Base-by-base conservation (phyloP, 2,888 invertebrate genomes). In the Epistrophella euchroma region DNA sequence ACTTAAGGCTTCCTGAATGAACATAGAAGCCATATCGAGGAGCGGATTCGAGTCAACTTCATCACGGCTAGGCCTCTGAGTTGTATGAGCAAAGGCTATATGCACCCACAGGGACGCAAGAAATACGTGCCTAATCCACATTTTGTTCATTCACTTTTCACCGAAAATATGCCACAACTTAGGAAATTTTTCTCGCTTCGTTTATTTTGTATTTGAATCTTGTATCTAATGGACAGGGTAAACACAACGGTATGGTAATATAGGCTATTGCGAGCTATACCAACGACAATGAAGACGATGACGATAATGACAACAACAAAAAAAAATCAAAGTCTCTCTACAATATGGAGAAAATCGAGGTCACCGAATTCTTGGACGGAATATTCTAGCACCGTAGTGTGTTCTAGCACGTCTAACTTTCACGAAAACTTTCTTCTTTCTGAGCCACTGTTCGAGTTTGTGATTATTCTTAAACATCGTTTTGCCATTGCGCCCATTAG, bases 21-120 rank as follows among this genome's bases (percentile, higher is more conserved):
- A 94, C 19, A 95, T 93, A 3, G 95, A 94, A 0, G 96, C 96
- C 79, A 96, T 94, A 88, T 96, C 96, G 88, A 96, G 90, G 68
- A 96, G 93, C 0, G 95, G 95, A 89, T 94, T 95, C 1, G 94
- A 92, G 47, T 94, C 94, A 85, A 94, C 94, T 35, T 92, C 92
- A 25, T 92, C 93, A 90, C 92, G 47, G 91, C 89, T 45, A 10
- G 91, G 89, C n/a, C 90, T 88, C 80, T 91, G 90, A 4, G 90
- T 90, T 9, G 90, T 89, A 83, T 90, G 88, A 10, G 90, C 91
- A 66, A 89, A 89, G 78, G 89, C 90, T 80, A 91, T 89, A 76
- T 90, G 91, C 9, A 89, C 87, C 84, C 91, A 91, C 40, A 92
- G 80, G 75, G 91, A 88, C 76, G 90, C 89, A 91, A 86, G n/a